Conservation (phyloP, 2,888 invertebrate genomes). For the Nycteola revayana region DNA sequence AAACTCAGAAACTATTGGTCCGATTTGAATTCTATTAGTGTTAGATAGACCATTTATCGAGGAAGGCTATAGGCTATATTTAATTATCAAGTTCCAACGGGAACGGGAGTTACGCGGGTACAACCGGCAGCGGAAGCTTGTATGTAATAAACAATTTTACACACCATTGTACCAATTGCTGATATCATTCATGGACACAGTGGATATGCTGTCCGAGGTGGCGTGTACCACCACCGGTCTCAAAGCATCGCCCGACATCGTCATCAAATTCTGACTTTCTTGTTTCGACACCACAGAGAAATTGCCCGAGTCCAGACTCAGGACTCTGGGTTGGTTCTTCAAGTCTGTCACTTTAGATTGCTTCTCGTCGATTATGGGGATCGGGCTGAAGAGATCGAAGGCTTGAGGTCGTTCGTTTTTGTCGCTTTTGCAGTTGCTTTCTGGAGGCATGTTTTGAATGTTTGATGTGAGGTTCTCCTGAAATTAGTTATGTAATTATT, state of each 20-base stretch:
- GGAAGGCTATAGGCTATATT: no score
- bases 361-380: slow-evolving; percentile 66
- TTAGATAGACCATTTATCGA: no score
- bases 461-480: slow-evolving; percentile 60
- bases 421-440: no score
- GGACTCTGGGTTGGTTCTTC: slow-evolving; percentile 59
- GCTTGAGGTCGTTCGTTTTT: slow-evolving; percentile 58
- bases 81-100: no score
- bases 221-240: slow-evolving; percentile 61
- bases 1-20: no score
- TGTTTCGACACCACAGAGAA: slow-evolving; percentile 68
- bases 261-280: slow-evolving; percentile 54
- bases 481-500: no score
- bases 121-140: no score
- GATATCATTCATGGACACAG: slow-evolving; percentile 83
- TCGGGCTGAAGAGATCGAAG: slow-evolving; percentile 81
- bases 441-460: slow-evolving; percentile 27
- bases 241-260: slow-evolving; percentile 60
- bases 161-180: slow-evolving; percentile 85
- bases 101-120: no score
- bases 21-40: no score
- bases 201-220: slow-evolving; percentile 69
- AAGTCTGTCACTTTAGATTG: slow-evolving; percentile 56
- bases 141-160: slow-evolving; percentile 14
- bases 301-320: slow-evolving; percentile 69